Conservation (phyloP, 1,140 invertebrate genomes). For the Dreissena polymorpha region DNA sequence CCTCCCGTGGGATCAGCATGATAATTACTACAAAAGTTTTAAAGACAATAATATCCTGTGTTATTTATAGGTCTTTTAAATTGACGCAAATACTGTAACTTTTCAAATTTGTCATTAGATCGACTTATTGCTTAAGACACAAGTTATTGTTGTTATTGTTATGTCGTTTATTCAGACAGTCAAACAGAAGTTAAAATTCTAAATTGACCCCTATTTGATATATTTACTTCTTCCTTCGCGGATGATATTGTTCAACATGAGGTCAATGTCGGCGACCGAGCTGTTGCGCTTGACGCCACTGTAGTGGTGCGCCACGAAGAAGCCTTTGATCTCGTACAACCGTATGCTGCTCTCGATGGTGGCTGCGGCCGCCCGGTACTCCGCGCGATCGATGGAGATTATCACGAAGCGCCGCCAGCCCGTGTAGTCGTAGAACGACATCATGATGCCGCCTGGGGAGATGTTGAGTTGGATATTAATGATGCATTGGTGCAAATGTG, state of each 20-base stretch:
- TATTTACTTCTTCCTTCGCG: slow-evolving; percentile 33
- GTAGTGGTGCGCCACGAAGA: slow-evolving; percentile 37
- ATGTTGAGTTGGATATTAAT: too few species aligned
- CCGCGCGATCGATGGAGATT: slow-evolving; percentile 25
- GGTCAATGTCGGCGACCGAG: slow-evolving; percentile 8
- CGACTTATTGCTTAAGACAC: too few species aligned
- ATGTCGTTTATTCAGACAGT: too few species aligned
- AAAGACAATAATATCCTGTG: too few species aligned
- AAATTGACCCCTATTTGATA: too few species aligned
- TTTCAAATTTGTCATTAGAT: too few species aligned
- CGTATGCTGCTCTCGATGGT: slow-evolving; percentile 7
- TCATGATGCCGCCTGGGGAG: slow-evolving; percentile 39
- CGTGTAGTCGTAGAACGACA: slow-evolving; percentile 41
- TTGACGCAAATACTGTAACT: too few species aligned
- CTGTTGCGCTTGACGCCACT: slow-evolving; percentile 17
- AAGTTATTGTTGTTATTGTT: too few species aligned
- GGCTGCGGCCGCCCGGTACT: slow-evolving; percentile 13
- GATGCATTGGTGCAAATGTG: too few species aligned
- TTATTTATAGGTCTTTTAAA: too few species aligned
- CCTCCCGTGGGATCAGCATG: slow-evolving; percentile 57
- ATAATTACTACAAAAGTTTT: slow-evolving; percentile 56
- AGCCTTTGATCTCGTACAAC: neutral
- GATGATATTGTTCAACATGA: slow-evolving; percentile 24
- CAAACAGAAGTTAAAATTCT: too few species aligned
- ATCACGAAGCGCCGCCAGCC: slow-evolving; percentile 41